phyloP scores from a whole-genome alignment of 2,888 invertebrate species.

The Argynnis bischoffii region DNA sequence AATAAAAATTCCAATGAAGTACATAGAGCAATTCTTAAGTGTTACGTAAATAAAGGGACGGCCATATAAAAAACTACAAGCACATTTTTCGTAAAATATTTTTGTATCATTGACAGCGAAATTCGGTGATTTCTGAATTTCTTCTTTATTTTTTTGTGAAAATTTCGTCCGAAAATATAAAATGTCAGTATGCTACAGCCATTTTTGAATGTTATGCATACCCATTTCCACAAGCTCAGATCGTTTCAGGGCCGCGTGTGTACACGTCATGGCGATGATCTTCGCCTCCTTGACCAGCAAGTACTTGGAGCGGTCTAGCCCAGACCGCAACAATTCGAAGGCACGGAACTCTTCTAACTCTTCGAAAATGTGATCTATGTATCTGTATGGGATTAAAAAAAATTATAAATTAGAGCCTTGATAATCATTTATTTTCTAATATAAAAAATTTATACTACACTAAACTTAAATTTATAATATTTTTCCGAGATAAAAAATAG shows the following conservation, averaged over 20 bases:
- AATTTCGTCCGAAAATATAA: no score
- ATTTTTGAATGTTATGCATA: conserved; percentile 48
- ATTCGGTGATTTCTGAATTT: no score
- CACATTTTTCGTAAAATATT: neutral
- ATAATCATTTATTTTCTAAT: neutral
- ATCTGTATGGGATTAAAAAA: conserved; percentile 69
- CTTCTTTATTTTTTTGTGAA: no score
- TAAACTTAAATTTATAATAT: no score
- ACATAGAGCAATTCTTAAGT: no score
- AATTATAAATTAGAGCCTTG: no score
- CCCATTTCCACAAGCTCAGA: conserved; percentile 97
- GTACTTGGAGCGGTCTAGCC: conserved; percentile 97
- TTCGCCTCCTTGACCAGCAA: conserved; percentile 98
- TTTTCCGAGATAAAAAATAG: no score
- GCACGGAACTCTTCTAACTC: conserved; percentile 99
- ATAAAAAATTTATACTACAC: no score
- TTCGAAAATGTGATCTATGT: conserved; percentile 97
- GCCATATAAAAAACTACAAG: no score
- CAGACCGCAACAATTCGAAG: conserved; percentile 97
- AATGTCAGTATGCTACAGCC: no score
- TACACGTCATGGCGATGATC: conserved; percentile 99
- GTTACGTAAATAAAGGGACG: no score
- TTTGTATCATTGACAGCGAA: neutral
- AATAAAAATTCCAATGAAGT: no score
- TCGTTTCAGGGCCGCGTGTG: conserved; percentile 98